Conservation (phyloP, 2,797 vertebrate genomes). For the Bovichtus variegatus region DNA sequence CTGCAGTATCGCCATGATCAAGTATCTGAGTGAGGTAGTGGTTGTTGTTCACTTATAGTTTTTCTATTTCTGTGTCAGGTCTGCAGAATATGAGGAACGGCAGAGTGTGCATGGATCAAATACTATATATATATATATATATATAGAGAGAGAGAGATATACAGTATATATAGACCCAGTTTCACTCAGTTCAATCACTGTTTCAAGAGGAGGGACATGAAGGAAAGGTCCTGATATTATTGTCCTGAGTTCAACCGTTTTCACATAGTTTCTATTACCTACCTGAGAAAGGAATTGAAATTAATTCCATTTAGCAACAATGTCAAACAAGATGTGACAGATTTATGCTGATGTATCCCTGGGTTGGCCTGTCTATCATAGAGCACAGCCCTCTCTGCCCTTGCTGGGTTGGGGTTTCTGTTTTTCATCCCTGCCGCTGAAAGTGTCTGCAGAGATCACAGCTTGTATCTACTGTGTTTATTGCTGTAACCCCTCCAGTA, state of each 20-base stretch:
- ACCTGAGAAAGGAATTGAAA: background rate
- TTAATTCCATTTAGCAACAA: background rate
- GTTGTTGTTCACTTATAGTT: conserved; percentile 9
- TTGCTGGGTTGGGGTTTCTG: conserved; percentile 5
- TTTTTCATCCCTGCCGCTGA: conserved; percentile 22
- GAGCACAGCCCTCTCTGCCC: background rate
- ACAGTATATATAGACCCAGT: background rate
- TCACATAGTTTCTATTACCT: background rate
- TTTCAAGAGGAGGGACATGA: background rate
- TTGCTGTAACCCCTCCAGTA: conserved; percentile 12
- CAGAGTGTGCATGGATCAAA: background rate
- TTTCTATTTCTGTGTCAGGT: conserved; percentile 13
- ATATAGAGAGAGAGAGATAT: too few relatives aligned
- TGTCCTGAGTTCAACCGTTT: background rate
- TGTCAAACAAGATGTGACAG: conserved; percentile 11
- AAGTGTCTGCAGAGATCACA: conserved; percentile 35
- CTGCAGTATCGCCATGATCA: conserved; percentile 15
- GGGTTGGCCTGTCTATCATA: background rate
- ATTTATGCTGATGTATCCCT: background rate
- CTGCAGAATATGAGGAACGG: background rate
- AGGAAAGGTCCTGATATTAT: background rate
- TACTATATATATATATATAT: background rate
- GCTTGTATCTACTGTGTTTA: conserved; percentile 22
- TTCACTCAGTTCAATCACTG: background rate
- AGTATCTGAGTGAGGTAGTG: conserved; percentile 18